Conservation (phyloP, 1,140 invertebrate genomes). For the Ceratina calcarata region DNA sequence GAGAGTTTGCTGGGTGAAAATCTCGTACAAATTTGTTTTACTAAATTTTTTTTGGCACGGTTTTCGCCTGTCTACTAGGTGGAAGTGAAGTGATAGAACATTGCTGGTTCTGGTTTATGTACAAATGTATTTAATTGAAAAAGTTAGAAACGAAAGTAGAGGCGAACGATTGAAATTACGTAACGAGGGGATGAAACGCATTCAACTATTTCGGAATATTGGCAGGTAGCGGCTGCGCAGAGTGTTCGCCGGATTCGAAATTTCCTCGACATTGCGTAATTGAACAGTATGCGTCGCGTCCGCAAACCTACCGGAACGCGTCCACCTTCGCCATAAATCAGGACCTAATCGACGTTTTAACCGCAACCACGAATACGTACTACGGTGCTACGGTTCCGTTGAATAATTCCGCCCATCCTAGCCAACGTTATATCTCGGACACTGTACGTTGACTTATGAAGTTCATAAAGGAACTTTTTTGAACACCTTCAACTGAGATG, state of each 20-base stretch:
- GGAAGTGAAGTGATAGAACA: too few relatives aligned
- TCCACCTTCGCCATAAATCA: conserved; percentile 52
- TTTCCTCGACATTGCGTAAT: conserved; percentile 34
- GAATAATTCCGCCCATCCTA: conserved; percentile 48
- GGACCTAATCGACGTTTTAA: conserved; percentile 54
- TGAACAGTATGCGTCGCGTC: conserved; percentile 28
- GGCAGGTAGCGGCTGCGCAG: too few relatives aligned
- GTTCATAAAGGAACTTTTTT: too few relatives aligned
- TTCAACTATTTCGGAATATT: neutral
- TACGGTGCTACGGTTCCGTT: conserved; percentile 35
- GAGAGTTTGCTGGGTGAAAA: too few relatives aligned
- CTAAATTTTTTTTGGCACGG: too few relatives aligned
- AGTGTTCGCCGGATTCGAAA: neutral
- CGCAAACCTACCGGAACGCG: conserved; percentile 34
- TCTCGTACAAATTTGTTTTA: too few relatives aligned
- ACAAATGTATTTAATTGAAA: too few relatives aligned
- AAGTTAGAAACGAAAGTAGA: neutral
- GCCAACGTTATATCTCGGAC: neutral
- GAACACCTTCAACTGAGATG: too few relatives aligned
- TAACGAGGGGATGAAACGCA: neutral
- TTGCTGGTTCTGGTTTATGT: too few relatives aligned
- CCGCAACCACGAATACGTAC: conserved; percentile 24
- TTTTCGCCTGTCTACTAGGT: too few relatives aligned
- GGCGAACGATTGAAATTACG: conserved; percentile 19
- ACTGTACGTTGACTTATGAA: neutral